Evolutionary conservation across 2,888 invertebrate genomes (phyloP).

Genomic region (Caenorhabditis sp.): DNA sequence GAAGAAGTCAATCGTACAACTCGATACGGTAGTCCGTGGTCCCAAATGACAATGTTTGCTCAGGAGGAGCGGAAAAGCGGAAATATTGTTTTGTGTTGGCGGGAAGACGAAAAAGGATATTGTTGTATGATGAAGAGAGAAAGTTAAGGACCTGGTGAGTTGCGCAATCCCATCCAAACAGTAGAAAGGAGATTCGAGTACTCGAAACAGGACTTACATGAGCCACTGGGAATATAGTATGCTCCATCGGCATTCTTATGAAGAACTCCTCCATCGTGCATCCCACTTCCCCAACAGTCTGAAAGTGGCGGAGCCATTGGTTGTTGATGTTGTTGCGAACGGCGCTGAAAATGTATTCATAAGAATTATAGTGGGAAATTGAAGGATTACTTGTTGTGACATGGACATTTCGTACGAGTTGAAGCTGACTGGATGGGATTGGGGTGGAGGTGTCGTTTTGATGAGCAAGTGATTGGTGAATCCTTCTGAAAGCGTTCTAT

Average conservation of each 20-base stretch:
- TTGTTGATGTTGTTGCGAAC: constrained; percentile 62
- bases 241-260: constrained; percentile 76
- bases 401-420: constrained; percentile 74
- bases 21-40: constrained; percentile 37
- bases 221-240: constrained; percentile 74
- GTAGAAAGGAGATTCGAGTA: not conserved
- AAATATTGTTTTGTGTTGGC: constrained; percentile 33
- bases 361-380: not conserved
- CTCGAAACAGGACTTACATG: constrained; percentile 61
- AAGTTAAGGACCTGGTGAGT: constrained; percentile 27
- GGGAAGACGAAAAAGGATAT: constrained; percentile 26
- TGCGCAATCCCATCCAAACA: constrained; percentile 32
- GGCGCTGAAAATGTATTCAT: constrained; percentile 49
- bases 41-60: constrained; percentile 44
- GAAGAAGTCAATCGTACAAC: constrained; percentile 24
- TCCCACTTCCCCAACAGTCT: constrained; percentile 50
- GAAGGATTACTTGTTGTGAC: constrained; percentile 64
- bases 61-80: constrained; percentile 41
- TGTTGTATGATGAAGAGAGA: constrained; percentile 30
- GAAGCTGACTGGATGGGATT: constrained; percentile 32
- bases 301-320: constrained; percentile 52
- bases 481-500: constrained; percentile 58
- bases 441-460: constrained; percentile 56
- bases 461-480: constrained; percentile 65
- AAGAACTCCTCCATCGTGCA: constrained; percentile 62